phyloP scores from a whole-genome alignment of 2,888 invertebrate species.

The Thymelicus lineola region DNA sequence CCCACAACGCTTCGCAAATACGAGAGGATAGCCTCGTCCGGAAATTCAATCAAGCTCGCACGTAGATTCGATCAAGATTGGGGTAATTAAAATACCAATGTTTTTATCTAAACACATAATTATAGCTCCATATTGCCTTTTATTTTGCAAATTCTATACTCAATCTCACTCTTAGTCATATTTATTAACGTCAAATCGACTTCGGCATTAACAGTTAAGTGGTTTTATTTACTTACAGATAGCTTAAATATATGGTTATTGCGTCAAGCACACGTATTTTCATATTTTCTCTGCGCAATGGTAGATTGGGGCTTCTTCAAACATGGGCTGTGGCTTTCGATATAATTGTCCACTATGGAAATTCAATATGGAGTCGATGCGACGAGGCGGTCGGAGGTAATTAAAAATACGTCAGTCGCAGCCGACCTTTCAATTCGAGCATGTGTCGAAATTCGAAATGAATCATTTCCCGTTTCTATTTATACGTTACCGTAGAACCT shows the following conservation, averaged over 20 bases:
- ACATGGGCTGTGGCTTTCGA: slow-evolving; percentile 55
- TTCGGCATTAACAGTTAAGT: too few relatives aligned
- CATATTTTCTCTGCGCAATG: slow-evolving; percentile 21
- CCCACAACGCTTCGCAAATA: slow-evolving; percentile 75
- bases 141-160: background rate
- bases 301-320: slow-evolving; percentile 50
- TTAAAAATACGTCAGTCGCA: slow-evolving; percentile 84
- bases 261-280: background rate
- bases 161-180: too few relatives aligned
- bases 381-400: slow-evolving; percentile 78
- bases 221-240: too few relatives aligned
- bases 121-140: background rate
- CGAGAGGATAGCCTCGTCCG: slow-evolving; percentile 73
- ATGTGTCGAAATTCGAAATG: slow-evolving; percentile 82
- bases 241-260: too few relatives aligned
- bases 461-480: slow-evolving; percentile 80
- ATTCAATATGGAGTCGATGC: slow-evolving; percentile 72
- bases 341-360: slow-evolving; percentile 78
- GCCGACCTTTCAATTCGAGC: slow-evolving; percentile 80
- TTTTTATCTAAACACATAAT: slow-evolving; percentile 59
- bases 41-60: slow-evolving; percentile 82
- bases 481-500: slow-evolving; percentile 58
- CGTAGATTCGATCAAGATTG: slow-evolving; percentile 81
- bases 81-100: slow-evolving; percentile 80
- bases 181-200: too few relatives aligned